phyloP scores from a whole-genome alignment of 2,113 vertebrate species.

The Stercorarius parasiticus region DNA sequence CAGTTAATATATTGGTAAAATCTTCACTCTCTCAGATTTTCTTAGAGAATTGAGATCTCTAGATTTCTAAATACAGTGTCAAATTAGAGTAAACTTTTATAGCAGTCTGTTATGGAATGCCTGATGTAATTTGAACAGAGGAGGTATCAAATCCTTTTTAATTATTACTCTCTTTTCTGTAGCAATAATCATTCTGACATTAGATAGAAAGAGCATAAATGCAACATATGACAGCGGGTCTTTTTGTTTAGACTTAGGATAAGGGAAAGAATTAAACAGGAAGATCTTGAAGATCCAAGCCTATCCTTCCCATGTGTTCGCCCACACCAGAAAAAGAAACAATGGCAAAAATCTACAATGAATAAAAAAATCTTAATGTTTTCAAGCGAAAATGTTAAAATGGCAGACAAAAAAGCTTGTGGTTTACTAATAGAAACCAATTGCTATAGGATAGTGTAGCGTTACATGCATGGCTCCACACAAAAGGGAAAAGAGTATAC shows the following conservation, averaged over 20 bases:
- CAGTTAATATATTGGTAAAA: not conserved
- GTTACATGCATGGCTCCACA: not conserved
- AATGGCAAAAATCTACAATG: not conserved
- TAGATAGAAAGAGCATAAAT: not conserved
- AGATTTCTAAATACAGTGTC: not conserved
- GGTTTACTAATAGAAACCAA: not conserved
- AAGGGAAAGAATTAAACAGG: not conserved
- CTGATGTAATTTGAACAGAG: not conserved
- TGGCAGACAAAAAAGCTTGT: not conserved
- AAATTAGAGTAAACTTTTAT: not conserved
- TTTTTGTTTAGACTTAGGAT: not conserved
- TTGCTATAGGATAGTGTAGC: not conserved
- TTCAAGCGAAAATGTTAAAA: not conserved
- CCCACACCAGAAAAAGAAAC: not conserved
- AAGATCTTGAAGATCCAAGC: not conserved
- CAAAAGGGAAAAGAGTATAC: not conserved
- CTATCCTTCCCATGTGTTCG: not conserved
- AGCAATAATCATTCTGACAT: not conserved
- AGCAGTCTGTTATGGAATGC: not conserved
- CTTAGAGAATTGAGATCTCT: not conserved
- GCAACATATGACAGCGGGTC: not conserved
- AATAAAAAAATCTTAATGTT: not conserved
- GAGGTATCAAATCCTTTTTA: not conserved
- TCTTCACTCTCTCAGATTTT: not conserved
- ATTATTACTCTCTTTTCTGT: not conserved